Base-by-base conservation (phyloP, 92 coral and sea anemone species). In the Pocillopora grandis region DNA sequence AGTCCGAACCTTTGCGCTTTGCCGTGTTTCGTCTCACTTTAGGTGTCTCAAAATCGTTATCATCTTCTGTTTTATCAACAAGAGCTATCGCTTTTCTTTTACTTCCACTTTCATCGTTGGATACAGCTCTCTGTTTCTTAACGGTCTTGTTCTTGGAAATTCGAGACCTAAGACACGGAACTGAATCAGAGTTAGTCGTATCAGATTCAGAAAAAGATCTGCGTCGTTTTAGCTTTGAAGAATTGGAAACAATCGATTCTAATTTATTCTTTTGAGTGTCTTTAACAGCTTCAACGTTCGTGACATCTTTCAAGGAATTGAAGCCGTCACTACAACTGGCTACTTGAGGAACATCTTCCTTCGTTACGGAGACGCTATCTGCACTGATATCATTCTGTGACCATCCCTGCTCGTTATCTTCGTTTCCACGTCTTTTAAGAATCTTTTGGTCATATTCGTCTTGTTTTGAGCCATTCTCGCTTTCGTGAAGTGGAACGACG, bases 41-140 rank as follows among this genome's bases (percentile, higher is more conserved):
- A 12, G 86, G 86, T 27, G 86, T 20, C 72, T 83, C 86, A 33
- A 83, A 83, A 56, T 83, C 86, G 12, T 75, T 73, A 16, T 83
- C 86, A 1, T 75, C 86, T 5, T 48, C 86, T 5, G 20, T 18
- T 11, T 1, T 31, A 10, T 23, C 77, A 18, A 31, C 23, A 10
- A 23, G 14, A 31, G 12, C 71, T 66, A 5, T 31, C 71, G 14
- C 71, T 5, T 10, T 66, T 66, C 71, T 21, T 19, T 66, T 66
- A 15, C 49, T 49, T 79, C 1, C 9, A 57, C 6, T 36, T 59
- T 37, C 23, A 11, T 36, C 52, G 36, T 3, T 16, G 13, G 35
- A 14, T 31, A 35, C 33, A 18, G 58, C 60, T 59, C 58, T 81
- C 5, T n/a, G 85, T 36, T 20, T 81, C 37, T 81, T 81, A 7